Evolutionary conservation across 1,140 invertebrate genomes (phyloP), one percentile per base, ranked within the genome.

Genomic region (Ceratina australensis): DNA sequence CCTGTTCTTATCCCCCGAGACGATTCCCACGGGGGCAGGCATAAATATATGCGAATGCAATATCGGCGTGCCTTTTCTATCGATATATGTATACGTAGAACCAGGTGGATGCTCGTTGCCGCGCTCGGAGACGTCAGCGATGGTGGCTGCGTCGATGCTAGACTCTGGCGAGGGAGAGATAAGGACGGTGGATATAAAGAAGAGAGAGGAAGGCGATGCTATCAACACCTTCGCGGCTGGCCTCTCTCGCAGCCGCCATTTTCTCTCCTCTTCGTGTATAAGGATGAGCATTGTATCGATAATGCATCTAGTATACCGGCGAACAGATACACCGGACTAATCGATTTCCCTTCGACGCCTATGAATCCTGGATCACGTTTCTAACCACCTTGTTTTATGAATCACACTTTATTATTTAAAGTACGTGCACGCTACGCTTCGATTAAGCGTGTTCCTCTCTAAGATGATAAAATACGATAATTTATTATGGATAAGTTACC

Each of bases 221-320:
- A 83, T 85, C 84, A 79, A 83, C 75, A 86, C 78, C 81, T 80
- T 67, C 75, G 82, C 61, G 54, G 71, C 47, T 56, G 26, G 33
- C 2, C 5, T 42, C 33, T 42, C 33, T 42, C 18, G 42, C 50
- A 13, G 20, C 28, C 49, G 69, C 75, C 80, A 54, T n/a, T 76
- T 80, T 74, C 80, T 85, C 80, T 86, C 82, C 83, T 47, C 72
- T 82, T 82, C 83, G 75, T 85, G 82, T 85, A 84, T 81, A 64
- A 76, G 77, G 65, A 71, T 26, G 67, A 59, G 57, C 50, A 69
- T 71, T 74, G 78, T 64, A 84, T 83, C 78, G 81, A 67, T 80
- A 84, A 83, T 83, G 78, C 72, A 84, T 84, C 78, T 65, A 33
- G 78, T 72, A 75, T 61, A 66, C 56, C 52, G 72, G 73, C 52